Evolutionary conservation across 2,888 invertebrate genomes (phyloP).

Genomic region (Mesoligia furuncula): DNA sequence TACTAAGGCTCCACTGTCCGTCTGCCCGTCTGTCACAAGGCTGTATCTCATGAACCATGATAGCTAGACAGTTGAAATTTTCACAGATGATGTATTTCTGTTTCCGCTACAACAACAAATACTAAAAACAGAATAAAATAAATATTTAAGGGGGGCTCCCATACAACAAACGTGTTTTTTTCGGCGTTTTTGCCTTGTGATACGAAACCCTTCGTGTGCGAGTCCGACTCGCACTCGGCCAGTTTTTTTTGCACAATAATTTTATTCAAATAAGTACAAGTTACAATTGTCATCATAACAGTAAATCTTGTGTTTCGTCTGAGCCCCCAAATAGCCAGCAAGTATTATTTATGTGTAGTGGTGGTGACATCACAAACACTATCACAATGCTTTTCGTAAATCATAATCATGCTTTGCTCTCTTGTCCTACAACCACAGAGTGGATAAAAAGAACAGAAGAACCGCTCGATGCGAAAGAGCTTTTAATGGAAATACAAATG

Average conservation of each 20-base stretch:
- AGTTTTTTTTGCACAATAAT: not conserved
- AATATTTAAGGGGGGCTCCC: too few relatives aligned
- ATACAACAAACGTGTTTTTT: too few relatives aligned
- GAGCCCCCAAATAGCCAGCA: slow-evolving; percentile 9
- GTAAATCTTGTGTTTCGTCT: slow-evolving; percentile 23
- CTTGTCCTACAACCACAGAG: slow-evolving; percentile 13
- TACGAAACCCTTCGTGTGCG: too few relatives aligned
- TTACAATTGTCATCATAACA: slow-evolving; percentile 13
- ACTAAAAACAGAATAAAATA: too few relatives aligned
- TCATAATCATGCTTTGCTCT: slow-evolving; percentile 40
- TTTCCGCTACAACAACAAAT: too few relatives aligned
- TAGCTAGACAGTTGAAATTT: too few relatives aligned
- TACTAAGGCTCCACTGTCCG: too few relatives aligned
- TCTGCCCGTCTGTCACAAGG: too few relatives aligned
- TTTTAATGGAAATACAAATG: not conserved
- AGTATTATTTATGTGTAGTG: slow-evolving; percentile 34
- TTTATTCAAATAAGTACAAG: not conserved
- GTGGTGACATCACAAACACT: slow-evolving; percentile 47
- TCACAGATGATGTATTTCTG: too few relatives aligned
- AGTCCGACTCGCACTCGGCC: too few relatives aligned
- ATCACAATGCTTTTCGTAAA: slow-evolving; percentile 44
- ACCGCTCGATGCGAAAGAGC: not conserved
- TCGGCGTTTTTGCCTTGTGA: too few relatives aligned
- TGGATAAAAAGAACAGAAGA: slow-evolving; percentile 17
- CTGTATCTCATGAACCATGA: too few relatives aligned